Base-by-base conservation (phyloP, 2,113 vertebrate genomes). In the Falcunculus frontatus region DNA sequence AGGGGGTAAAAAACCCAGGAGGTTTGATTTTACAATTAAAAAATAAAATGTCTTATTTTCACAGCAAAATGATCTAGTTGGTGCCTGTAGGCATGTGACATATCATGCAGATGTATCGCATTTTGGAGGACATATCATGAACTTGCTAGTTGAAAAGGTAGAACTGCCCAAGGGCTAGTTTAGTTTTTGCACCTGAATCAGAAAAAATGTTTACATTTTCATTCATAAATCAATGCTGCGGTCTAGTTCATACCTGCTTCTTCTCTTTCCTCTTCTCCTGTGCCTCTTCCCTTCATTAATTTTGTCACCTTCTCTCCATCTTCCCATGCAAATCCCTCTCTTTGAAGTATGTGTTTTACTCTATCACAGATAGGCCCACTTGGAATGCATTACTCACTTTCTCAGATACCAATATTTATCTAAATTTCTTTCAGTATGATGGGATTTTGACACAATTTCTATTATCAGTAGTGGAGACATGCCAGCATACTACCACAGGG, bases 161-260 rank as follows among this genome's bases (percentile, higher is more conserved):
- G 53, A 92, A 60, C 35, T 90, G 76, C 75, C 60, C 60, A 84
- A 72, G 33, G 83, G 68, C 49, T 93, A 67, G 41, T 81, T 87
- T 86, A 67, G 56, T 41, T 90, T 95, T 90, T 78, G 37, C 37
- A 93, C 73, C 56, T 90, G 79, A 96, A 64, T 75, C 60, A 70
- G 83, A 74, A 88, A 85, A 26, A 63, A 44, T 39, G 49, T 81
- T 33, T 25, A 44, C 37, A 56, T 84, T 88, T 95, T 84, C 30
- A 49, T 92, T 96, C 64, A 67, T 93, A 96, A 96, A 94, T 93
- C 90, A 95, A 1, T 60, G 44, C 11, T 52, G 15, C 18, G 33
- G 27, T 90, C 75, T 86, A 88, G 79, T 81, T 93, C 56, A 72
- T 67, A 90, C 52, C 39, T 78, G 68, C 60, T 70, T 22, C 64